These are phyloP conservation scores for Eurystomus glaucurus DNA, from an alignment of 2,797 vertebrate species.

Conservation along the genomic window DNA sequence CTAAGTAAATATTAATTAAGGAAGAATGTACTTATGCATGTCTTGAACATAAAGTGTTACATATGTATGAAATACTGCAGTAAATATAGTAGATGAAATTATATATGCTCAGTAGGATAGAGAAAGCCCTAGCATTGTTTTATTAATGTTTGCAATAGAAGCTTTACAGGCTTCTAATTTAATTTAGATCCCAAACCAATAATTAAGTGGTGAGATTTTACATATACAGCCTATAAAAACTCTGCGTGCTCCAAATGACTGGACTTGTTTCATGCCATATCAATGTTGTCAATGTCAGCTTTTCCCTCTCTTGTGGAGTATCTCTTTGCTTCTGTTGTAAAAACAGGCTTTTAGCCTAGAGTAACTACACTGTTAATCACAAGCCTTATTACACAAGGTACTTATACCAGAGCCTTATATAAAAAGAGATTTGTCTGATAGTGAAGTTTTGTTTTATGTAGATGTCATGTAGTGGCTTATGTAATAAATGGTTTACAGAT, in stretches of 20 bases:
- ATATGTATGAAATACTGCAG: neutral
- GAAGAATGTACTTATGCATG: neutral
- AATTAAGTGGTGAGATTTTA: neutral
- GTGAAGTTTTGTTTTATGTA: neutral
- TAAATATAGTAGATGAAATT: neutral
- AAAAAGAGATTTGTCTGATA: neutral
- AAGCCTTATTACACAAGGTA: constrained; percentile 29
- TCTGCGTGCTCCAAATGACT: neutral
- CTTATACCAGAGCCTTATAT: neutral
- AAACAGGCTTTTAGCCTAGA: neutral
- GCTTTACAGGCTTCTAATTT: neutral
- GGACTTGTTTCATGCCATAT: neutral
- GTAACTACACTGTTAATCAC: neutral
- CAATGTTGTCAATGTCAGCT: neutral
- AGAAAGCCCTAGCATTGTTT: neutral
- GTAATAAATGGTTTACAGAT: neutral
- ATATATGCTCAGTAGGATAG: neutral
- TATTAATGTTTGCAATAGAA: neutral
- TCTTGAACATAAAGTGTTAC: neutral
- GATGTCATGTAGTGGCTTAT: neutral
- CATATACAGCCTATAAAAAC: neutral
- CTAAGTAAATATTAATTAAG: neutral
- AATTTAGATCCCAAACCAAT: neutral
- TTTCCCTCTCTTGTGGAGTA: neutral
- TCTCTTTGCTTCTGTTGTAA: neutral